Base-by-base conservation (phyloP, 92 coral and sea anemone genomes). In the Palythoa grandiflora region DNA sequence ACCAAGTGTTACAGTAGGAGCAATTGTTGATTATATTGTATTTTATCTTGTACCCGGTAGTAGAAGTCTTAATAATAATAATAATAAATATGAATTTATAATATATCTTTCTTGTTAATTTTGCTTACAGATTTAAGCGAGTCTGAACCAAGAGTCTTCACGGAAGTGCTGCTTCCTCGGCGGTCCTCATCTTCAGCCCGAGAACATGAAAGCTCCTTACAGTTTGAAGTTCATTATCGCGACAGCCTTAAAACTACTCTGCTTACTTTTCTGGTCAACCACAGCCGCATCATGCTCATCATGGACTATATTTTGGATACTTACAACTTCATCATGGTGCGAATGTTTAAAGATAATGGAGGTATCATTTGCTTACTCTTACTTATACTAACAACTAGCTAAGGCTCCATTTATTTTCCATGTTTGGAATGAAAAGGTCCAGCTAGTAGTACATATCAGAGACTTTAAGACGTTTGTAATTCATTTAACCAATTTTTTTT, bases 221-320 rank as follows among this genome's bases (percentile, higher is more conserved):
- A 95, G 93, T 97, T 97, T 72, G 98, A 97, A 76, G 99, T 95
- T 53, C 99, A 97, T 75, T 97, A 95, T 88, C 92, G 96, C 28
- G 99, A 97, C 71, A 97, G 96, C 70, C 85, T 90, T 3, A 93
- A 84, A 50, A 94, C 90, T 83, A 95, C 98, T 28, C 90, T 91
- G 73, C 65, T 97, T 88, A 97, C 99, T 1, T 92, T 95, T 84
- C 90, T 97, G 52, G 93, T 95, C 85, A 95, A 95, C 60, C 96
- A 97, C 93, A 97, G 99, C 61, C 98, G 99, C 55, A 97, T 97
- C 40, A 90, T 93, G 87, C 89, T 97, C 80, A 93, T 97, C 14
- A 94, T 94, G 28, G 99, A 97, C 89, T 96, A 96, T 68, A 83
- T 97, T 6, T 85, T 97, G 66, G 98, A 97, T 61, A 94, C 96